A percentile compares a stretch with the other conserved stretches of the same genome.
Conservation (phyloP, 2,888 invertebrate genomes). For the Phortica okadai region DNA sequence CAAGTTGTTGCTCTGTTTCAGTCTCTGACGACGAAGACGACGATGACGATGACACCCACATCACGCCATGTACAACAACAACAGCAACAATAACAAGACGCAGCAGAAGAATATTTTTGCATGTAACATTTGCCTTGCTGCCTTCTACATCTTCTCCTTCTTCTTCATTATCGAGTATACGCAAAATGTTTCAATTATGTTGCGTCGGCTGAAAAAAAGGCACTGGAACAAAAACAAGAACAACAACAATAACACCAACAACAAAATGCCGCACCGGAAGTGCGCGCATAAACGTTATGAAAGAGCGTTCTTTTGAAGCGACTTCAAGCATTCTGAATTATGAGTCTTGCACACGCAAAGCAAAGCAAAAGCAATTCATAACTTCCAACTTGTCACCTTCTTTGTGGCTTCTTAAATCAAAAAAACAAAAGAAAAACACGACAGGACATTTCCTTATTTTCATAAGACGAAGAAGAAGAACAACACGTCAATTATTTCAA, state of each 20-base stretch:
- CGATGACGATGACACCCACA: conserved; percentile 16
- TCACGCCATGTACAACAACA: conserved; percentile 13
- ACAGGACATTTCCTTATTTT: too few species aligned
- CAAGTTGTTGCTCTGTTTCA: background rate
- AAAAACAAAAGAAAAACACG: too few species aligned
- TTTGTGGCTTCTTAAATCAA: background rate
- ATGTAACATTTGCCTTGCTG: background rate
- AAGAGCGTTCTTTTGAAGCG: background rate
- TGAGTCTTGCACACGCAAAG: conserved; percentile 12
- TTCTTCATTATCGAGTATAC: background rate
- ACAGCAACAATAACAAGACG: background rate
- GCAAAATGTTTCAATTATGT: conserved; percentile 31
- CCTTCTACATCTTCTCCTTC: background rate
- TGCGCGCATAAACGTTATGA: conserved; percentile 15
- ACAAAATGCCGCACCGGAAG: conserved; percentile 20
- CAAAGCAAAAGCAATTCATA: background rate
- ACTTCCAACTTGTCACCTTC: background rate
- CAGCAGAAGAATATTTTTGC: background rate
- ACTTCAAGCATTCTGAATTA: background rate
- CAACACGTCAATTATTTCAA: too few species aligned
- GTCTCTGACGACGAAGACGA: background rate
- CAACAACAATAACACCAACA: too few species aligned
- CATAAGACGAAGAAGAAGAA: too few species aligned
- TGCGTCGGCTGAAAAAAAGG: background rate
- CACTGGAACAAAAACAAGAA: too few species aligned